Evolutionary conservation across 64 coral and sea anemone species (phyloP), one percentile per base, ranked within the genome.

Genomic region (Dendrophyllia cribrosa): DNA sequence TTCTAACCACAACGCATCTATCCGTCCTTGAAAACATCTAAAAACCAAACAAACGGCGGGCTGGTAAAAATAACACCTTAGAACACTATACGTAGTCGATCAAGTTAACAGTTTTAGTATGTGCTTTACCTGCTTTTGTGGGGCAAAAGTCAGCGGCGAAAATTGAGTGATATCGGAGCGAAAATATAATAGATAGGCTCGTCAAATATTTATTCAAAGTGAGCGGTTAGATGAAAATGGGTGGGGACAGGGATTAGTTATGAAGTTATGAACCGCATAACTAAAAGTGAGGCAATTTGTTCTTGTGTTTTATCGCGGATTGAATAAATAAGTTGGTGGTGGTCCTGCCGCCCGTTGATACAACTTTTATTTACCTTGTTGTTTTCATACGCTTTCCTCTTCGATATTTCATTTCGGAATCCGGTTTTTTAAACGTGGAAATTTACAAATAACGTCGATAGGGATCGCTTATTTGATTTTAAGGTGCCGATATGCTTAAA

Each of bases 141-240:
- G n/a, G 19, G 7, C 7, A 79, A 13, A 79, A 60, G 3, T 60
- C 77, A 11, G 55, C 52, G 49, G 7, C 49, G 4, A 59, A 82
- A 51, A 50, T 72, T 72, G 11, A 45, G 11, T 45, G 43, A 24
- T 46, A 15, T 15, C 3, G 6, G 12, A 45, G 43, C 26, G 25
- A 46, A 82, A 45, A 81, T 64, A 19, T 23, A 67, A 47, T 83
- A 20, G 15, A 63, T 84, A 67, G 17, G 10, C 44, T 68, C 46
- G 45, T 66, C 80, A 84, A 84, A 84, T 84, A 84, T 84, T 84
- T 84, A 68, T 45, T 83, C 17, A 51, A 59, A 6, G 61, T 16
- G 43, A 67, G 61, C 19, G 80, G 61, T 50, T 68, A 65, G 61
- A 84, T 67, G 80, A 51, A 75, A 67, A 68, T 84, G 80, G 80